A percentile compares a stretch with the other conserved stretches of the same genome.
Evolutionary conservation across 2,797 vertebrate species (phyloP).

Genomic region (Gadopsis bispinosus): DNA sequence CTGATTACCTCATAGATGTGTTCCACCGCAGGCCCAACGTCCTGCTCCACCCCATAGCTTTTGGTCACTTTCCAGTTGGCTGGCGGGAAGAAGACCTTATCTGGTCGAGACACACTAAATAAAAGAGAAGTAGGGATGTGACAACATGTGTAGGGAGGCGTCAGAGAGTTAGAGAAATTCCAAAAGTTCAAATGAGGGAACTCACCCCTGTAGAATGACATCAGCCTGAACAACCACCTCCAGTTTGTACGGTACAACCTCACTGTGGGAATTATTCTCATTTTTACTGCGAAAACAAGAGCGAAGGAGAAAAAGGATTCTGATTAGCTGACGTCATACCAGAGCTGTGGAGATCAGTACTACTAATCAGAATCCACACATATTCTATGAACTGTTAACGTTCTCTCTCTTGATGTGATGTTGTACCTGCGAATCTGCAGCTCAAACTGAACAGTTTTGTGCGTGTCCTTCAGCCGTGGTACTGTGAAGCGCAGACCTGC

Average conservation of each 20-base stretch:
- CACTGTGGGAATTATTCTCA: conserved; percentile 94
- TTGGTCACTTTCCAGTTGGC: conserved; percentile 87
- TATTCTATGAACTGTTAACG: background rate
- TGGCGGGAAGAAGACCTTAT: conserved; percentile 88
- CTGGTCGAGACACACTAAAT: conserved; percentile 90
- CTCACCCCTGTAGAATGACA: conserved; percentile 91
- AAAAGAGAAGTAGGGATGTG: conserved; percentile 36
- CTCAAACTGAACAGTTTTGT: conserved; percentile 91
- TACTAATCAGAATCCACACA: background rate
- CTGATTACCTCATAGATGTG: conserved; percentile 92
- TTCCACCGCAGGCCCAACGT: conserved; percentile 89
- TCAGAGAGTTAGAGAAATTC: conserved; percentile 33
- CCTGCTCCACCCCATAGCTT: conserved; percentile 82
- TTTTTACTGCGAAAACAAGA: conserved; percentile 89
- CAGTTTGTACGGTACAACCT: conserved; percentile 86
- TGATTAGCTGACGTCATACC: conserved; percentile 25
- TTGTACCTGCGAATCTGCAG: conserved; percentile 92
- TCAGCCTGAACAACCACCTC: conserved; percentile 89
- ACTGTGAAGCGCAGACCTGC: conserved; percentile 93
- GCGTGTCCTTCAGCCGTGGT: conserved; percentile 88
- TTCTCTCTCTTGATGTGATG: background rate
- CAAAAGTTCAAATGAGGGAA: conserved; percentile 56
- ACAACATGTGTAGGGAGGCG: conserved; percentile 41
- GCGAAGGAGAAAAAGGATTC: conserved; percentile 9
- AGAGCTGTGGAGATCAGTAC: background rate